Evolutionary conservation across 1,140 invertebrate genomes (phyloP).

Genomic region (Araneus ventricosus): DNA sequence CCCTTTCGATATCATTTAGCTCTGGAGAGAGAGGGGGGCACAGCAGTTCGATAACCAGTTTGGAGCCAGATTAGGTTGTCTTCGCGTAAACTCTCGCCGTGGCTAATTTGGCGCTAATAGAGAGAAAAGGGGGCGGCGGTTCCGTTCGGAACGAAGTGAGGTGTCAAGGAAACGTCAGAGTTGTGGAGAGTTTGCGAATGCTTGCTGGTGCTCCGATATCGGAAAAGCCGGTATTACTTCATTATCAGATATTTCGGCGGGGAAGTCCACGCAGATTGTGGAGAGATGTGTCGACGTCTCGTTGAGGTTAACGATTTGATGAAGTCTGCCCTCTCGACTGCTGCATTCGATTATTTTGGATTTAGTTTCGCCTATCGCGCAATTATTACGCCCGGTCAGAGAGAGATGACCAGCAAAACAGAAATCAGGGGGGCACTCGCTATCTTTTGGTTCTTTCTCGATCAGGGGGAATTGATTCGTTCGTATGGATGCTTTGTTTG

Average conservation of each 20-base stretch:
- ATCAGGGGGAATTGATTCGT: background rate
- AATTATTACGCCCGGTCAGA: conserved; percentile 19
- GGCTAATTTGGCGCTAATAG: conserved; percentile 73
- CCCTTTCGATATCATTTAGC: conserved; percentile 61
- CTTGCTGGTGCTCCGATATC: background rate
- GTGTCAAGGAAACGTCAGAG: conserved; percentile 50
- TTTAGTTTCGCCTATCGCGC: conserved; percentile 40
- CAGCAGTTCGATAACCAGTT: conserved; percentile 48
- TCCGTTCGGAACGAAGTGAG: background rate
- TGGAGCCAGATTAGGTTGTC: conserved; percentile 69
- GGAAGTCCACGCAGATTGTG: conserved; percentile 7
- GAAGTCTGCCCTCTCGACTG: conserved; percentile 41
- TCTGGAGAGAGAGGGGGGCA: background rate
- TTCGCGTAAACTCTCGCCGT: conserved; percentile 62
- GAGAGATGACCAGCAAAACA: conserved; percentile 8
- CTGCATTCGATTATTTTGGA: conserved; percentile 45
- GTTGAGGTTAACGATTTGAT: conserved; percentile 51
- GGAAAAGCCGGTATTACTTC: conserved; percentile 32
- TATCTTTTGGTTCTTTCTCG: background rate
- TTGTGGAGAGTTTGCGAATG: conserved; percentile 23
- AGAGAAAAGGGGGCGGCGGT: conserved; percentile 34
- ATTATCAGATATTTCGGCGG: conserved; percentile 40
- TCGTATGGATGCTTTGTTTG: background rate
- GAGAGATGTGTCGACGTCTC: conserved; percentile 47
- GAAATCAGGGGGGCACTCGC: background rate